Evolutionary conservation across 2,888 invertebrate species (phyloP).

Genomic region (Brachypterus glaber): DNA sequence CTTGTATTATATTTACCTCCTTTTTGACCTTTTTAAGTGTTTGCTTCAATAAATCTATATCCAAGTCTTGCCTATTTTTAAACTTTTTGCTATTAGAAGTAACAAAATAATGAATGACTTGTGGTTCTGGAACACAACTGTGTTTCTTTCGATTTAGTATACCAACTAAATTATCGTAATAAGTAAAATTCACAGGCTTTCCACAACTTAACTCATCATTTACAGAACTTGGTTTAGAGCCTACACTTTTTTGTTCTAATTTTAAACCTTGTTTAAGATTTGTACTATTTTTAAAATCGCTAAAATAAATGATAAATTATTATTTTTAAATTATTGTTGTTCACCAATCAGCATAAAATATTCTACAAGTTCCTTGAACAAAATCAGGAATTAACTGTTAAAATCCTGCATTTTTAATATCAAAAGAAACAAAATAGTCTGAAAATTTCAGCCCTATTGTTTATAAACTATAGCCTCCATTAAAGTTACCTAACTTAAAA

Average conservation of each 20-base stretch:
- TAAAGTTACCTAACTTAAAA: too few relatives aligned
- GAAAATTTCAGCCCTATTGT: too few relatives aligned
- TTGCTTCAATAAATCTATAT: constrained; percentile 64
- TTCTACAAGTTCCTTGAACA: too few relatives aligned
- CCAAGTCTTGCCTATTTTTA: constrained; percentile 54
- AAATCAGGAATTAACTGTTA: too few relatives aligned
- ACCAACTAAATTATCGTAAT: constrained; percentile 80
- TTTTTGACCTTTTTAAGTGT: constrained; percentile 68
- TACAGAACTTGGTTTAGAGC: constrained; percentile 33
- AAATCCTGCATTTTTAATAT: too few relatives aligned
- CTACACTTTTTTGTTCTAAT: constrained; percentile 14
- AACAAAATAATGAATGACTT: constrained; percentile 67
- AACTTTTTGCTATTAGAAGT: constrained; percentile 55
- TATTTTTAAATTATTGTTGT: not conserved
- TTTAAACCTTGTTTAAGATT: constrained; percentile 13
- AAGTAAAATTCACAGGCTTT: constrained; percentile 77
- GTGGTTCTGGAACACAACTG: constrained; percentile 77
- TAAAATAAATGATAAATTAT: not conserved
- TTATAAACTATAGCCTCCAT: too few relatives aligned
- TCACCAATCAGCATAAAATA: too few relatives aligned
- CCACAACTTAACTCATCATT: constrained; percentile 72
- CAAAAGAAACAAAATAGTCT: too few relatives aligned
- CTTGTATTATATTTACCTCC: constrained; percentile 42
- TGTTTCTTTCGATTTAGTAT: constrained; percentile 75
- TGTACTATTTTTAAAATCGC: constrained; percentile 20